A percentile compares a stretch with the other conserved stretches of the same genome.
Conservation (phyloP, 2,113 vertebrate genomes). For the Entelurus aequoreus region DNA sequence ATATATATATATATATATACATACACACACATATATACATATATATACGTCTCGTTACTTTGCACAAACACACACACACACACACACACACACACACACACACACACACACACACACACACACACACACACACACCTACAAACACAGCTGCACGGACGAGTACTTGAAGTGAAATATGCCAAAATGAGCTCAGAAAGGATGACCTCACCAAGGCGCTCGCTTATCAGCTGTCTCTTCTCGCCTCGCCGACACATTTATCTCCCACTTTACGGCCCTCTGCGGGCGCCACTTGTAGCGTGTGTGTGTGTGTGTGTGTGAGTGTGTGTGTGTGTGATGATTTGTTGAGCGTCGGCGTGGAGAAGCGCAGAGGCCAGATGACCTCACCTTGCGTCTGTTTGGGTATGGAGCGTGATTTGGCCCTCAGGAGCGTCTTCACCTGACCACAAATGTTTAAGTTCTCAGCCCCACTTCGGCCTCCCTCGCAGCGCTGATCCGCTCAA, state of each 20-base stretch:
- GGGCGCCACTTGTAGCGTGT: conserved; percentile 9
- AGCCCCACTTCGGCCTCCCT: not conserved
- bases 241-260: conserved; percentile 26
- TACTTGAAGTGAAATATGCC: conserved; percentile 36
- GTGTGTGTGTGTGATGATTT: conserved; percentile 27
- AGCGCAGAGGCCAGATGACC: conserved; percentile 28
- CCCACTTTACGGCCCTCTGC: conserved; percentile 17
- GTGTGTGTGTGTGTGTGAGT: conserved; percentile 28
- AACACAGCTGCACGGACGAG: not conserved
- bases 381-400: conserved; percentile 31
- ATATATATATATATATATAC: no score
- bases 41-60: no score
- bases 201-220: conserved; percentile 50
- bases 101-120: not conserved
- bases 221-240: conserved; percentile 49
- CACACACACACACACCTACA: not conserved
- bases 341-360: conserved; percentile 19
- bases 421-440: not conserved
- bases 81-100: no score
- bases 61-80: not conserved
- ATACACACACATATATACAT: no score
- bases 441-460: not conserved
- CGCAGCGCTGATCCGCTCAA: no score
- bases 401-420: conserved; percentile 5
- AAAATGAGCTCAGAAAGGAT: conserved; percentile 50